These are phyloP conservation scores for Oreochromis spilurus DNA, from an alignment of 2,113 vertebrate species.

Conservation along the genomic window DNA sequence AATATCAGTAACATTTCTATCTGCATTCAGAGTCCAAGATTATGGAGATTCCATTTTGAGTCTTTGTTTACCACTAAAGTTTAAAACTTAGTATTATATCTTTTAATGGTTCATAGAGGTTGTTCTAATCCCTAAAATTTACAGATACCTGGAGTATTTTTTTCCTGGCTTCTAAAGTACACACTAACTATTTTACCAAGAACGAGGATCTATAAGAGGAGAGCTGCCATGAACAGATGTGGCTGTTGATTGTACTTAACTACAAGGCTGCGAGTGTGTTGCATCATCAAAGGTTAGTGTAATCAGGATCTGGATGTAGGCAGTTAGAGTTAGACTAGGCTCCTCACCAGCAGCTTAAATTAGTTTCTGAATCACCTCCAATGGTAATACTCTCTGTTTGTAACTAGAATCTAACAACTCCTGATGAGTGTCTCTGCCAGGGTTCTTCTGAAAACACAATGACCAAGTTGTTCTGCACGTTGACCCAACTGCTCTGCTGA, in stretches of 20 bases:
- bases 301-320: not conserved
- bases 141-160: not conserved
- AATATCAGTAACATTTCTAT: no score
- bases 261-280: not conserved
- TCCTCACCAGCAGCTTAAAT: not conserved
- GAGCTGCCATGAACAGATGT: not conserved
- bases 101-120: not conserved
- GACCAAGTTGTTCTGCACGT: not conserved
- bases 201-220: not conserved
- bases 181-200: not conserved
- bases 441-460: not conserved
- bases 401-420: not conserved
- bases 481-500: not conserved
- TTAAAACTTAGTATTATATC: not conserved
- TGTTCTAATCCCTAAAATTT: not conserved
- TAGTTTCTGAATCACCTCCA: not conserved
- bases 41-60: not conserved
- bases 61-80: not conserved
- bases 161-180: not conserved
- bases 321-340: not conserved
- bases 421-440: not conserved
- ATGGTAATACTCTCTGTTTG: not conserved
- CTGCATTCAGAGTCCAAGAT: no score
- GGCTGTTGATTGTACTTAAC: not conserved
- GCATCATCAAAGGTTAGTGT: not conserved